Conservation (phyloP, 2,113 vertebrate genomes). For the Eira barbara region DNA sequence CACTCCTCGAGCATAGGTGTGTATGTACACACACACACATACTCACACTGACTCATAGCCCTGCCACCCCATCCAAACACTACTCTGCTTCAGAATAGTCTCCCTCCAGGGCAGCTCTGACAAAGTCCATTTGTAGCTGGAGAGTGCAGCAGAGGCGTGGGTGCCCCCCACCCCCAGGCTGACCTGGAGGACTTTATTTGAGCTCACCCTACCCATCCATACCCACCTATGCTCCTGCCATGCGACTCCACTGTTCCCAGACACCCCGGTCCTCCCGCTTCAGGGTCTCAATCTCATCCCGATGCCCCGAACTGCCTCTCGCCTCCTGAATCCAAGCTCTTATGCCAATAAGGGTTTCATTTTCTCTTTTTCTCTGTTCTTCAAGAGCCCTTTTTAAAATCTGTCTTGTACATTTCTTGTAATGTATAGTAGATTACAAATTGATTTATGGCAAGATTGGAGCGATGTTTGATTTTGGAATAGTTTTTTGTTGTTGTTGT, state of each 20-base stretch:
- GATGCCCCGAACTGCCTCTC: background rate
- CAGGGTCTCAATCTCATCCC: background rate
- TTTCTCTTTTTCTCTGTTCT: background rate
- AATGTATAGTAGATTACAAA: background rate
- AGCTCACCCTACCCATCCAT: background rate
- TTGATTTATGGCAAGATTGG: background rate
- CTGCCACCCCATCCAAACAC: background rate
- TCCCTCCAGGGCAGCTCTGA: background rate
- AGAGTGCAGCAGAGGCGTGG: background rate
- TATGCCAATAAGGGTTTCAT: background rate
- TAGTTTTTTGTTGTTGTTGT: no score
- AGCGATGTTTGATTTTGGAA: background rate
- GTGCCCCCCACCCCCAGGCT: background rate
- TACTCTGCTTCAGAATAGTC: background rate
- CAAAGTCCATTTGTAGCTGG: background rate
- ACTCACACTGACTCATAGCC: background rate
- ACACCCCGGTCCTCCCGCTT: background rate
- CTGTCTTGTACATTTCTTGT: background rate
- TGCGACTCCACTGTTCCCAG: background rate
- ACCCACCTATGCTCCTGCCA: background rate
- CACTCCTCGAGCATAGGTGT: background rate
- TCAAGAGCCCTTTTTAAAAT: background rate
- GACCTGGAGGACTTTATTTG: background rate
- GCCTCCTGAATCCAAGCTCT: background rate
- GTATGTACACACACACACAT: background rate